phyloP scores from a whole-genome alignment of 2,113 vertebrate genomes.

The Tupaia tana region DNA sequence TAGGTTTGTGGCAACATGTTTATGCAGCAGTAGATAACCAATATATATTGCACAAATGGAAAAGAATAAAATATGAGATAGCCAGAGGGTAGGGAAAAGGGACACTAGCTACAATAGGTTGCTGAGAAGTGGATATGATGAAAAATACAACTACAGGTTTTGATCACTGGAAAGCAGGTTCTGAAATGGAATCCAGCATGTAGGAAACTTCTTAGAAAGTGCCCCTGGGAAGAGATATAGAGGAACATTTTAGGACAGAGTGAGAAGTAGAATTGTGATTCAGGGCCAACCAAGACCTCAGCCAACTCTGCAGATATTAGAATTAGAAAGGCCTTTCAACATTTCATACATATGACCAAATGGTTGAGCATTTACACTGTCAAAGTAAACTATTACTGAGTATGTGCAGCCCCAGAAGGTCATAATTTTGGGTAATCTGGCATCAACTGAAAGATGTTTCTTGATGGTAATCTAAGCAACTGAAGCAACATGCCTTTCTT shows the following conservation, averaged over 20 bases:
- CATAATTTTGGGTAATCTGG: neutral
- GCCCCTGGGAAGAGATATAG: neutral
- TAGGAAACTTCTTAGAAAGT: neutral
- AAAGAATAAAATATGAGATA: neutral
- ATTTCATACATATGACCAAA: neutral
- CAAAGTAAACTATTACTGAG: neutral
- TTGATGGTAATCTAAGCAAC: neutral
- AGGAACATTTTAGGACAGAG: neutral
- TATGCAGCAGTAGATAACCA: neutral
- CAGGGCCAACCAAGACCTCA: neutral
- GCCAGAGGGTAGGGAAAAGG: neutral
- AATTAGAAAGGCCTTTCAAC: neutral
- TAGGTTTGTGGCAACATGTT: neutral
- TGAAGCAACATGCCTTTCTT: neutral
- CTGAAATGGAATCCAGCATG: neutral
- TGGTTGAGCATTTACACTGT: neutral
- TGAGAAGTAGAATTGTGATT: neutral
- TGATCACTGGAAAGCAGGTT: neutral
- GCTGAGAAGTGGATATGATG: neutral
- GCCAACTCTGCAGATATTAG: neutral
- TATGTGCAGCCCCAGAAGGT: neutral
- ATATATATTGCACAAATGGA: neutral
- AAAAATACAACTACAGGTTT: neutral
- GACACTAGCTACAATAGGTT: neutral
- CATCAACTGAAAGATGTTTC: neutral